phyloP scores from a whole-genome alignment of 2,888 invertebrate genomes.

The Syrphus vitripennis region DNA sequence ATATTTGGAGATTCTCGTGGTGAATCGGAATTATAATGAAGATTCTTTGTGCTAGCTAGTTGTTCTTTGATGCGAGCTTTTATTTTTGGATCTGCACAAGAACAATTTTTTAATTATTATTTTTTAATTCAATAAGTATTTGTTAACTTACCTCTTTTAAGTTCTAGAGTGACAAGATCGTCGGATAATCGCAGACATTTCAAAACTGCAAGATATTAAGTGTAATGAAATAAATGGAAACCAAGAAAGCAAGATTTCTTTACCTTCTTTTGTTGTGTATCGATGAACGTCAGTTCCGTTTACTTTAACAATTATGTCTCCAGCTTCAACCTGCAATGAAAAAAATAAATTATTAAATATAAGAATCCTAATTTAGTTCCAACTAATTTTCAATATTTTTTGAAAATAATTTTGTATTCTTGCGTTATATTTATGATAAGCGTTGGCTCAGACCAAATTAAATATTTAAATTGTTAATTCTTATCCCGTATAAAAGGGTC shows the following conservation, averaged over 20 bases:
- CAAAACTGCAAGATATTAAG: slow-evolving; percentile 87
- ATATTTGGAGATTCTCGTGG: slow-evolving; percentile 80
- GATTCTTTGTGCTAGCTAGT: slow-evolving; percentile 84
- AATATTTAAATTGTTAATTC: too few species aligned
- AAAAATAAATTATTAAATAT: slow-evolving; percentile 22
- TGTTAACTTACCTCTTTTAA: slow-evolving; percentile 94
- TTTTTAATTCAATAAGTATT: background rate
- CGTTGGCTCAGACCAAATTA: too few species aligned
- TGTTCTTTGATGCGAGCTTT: slow-evolving; percentile 90
- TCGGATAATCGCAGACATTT: slow-evolving; percentile 95
- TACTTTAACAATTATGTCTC: slow-evolving; percentile 95
- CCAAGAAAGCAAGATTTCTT: slow-evolving; percentile 11
- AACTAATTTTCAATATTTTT: too few species aligned
- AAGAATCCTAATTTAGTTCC: too few species aligned
- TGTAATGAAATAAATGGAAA: slow-evolving; percentile 62
- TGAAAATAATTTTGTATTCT: too few species aligned
- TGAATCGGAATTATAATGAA: slow-evolving; percentile 82
- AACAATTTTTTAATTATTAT: background rate
- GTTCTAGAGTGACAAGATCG: slow-evolving; percentile 94
- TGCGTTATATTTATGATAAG: too few species aligned
- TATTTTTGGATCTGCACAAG: slow-evolving; percentile 89
- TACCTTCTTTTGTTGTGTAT: slow-evolving; percentile 96
- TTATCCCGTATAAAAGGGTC: too few species aligned
- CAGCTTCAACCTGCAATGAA: slow-evolving; percentile 91
- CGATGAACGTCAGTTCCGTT: slow-evolving; percentile 96